Conservation (phyloP, 1,140 invertebrate genomes). For the Monochamus saltuarius region DNA sequence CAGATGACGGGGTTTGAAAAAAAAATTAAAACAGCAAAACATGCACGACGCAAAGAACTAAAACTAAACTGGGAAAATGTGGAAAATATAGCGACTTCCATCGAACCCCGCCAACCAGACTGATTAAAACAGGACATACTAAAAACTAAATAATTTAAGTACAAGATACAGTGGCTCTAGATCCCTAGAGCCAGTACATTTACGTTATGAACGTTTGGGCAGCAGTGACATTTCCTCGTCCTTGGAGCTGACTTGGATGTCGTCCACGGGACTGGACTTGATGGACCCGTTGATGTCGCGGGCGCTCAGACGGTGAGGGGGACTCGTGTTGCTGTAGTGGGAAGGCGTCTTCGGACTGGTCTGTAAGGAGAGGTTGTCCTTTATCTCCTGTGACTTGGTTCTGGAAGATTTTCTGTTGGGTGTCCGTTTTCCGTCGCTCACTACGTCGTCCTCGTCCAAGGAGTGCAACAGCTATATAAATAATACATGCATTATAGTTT, state of each 20-base stretch:
- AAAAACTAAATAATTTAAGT: slow-evolving; percentile 17
- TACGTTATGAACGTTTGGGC: slow-evolving; percentile 48
- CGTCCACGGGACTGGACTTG: slow-evolving; percentile 37
- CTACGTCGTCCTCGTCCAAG: slow-evolving; percentile 37
- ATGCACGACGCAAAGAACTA: too few species aligned
- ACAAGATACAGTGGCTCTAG: slow-evolving; percentile 3
- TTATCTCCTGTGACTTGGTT: slow-evolving; percentile 28
- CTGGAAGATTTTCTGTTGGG: slow-evolving; percentile 39
- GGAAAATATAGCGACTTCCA: not conserved
- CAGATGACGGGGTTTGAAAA: too few species aligned
- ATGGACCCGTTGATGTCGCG: slow-evolving; percentile 42
- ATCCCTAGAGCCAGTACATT: slow-evolving; percentile 22
- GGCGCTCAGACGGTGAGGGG: slow-evolving; percentile 34
- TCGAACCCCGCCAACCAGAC: not conserved
- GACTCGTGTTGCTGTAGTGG: slow-evolving; percentile 35
- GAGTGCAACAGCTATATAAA: slow-evolving; percentile 35
- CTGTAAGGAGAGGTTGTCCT: slow-evolving; percentile 21
- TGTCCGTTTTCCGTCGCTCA: slow-evolving; percentile 34
- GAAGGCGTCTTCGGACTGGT: slow-evolving; percentile 39
- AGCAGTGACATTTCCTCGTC: slow-evolving; percentile 45
- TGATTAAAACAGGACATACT: too few species aligned
- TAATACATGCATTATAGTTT: too few species aligned
- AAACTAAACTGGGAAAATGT: too few species aligned
- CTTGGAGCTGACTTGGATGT: slow-evolving; percentile 25
- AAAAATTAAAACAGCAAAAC: too few species aligned